These are phyloP conservation scores for Harlomillsia oculata DNA, from an alignment of 1,140 invertebrate species.

Conservation along the genomic window DNA sequence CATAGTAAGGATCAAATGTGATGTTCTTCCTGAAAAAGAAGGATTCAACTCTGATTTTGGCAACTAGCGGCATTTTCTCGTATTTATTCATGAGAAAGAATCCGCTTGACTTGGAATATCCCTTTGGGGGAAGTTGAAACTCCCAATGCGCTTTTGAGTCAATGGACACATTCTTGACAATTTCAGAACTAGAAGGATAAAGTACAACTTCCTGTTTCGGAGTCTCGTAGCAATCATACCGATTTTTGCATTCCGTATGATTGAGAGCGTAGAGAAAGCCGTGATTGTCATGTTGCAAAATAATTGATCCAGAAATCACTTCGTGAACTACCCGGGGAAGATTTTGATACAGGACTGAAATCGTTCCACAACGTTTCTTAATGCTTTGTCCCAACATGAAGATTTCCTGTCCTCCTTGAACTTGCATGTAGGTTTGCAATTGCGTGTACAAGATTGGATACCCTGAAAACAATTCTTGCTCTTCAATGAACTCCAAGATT, in stretches of 20 bases:
- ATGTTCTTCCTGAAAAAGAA: conserved; percentile 3
- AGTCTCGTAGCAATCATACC: not conserved
- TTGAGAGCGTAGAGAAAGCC: conserved; percentile 2
- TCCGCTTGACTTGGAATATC: not conserved
- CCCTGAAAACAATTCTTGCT: conserved; percentile 4
- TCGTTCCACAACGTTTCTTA: not conserved
- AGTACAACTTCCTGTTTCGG: not conserved
- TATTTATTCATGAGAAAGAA: conserved; percentile 14
- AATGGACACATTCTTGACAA: not conserved
- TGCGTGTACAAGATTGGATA: conserved; percentile 5
- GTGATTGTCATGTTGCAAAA: conserved; percentile 1
- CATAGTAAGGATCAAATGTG: conserved; percentile 8
- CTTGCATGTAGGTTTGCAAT: not conserved
- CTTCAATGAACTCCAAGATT: conserved; percentile 5
- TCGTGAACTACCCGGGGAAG: not conserved
- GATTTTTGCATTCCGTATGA: not conserved
- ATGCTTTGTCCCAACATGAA: not conserved
- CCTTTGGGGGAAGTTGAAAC: conserved; percentile 1
- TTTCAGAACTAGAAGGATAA: not conserved
- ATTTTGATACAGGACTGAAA: not conserved
- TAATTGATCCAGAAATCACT: not conserved
- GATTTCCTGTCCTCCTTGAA: not conserved
- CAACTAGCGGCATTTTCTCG: not conserved
- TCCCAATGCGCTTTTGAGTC: conserved; percentile 4
- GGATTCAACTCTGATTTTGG: not conserved